Evolutionary conservation across 2,113 vertebrate genomes (phyloP), one percentile per base, ranked within the genome.

Genomic region (Corythornis cristatus): DNA sequence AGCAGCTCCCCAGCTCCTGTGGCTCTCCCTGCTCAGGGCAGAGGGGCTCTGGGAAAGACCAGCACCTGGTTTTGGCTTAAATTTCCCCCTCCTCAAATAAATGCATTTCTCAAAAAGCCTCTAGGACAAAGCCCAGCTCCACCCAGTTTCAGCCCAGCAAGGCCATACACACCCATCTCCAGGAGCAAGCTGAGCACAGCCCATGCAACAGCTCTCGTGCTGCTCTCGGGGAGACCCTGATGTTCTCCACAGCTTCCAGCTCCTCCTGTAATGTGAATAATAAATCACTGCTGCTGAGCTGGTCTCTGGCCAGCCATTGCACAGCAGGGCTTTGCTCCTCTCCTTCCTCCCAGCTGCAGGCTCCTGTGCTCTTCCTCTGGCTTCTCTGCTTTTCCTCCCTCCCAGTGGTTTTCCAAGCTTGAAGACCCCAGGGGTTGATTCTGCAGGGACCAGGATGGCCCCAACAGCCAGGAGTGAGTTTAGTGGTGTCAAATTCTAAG

Each of bases 231-330:
- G 94, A 91, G 82, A 67, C 23, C 74, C 82, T 68, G 85, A 89
- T 12, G 54, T 53, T 83, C 88, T 86, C 83, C 48, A 26, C 5
- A 0, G 83, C 68, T 76, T 88, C 75, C 89, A 91, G 93, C 83
- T 92, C 80, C 80, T 83, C 80, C 83, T 46, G 71, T 18, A 77
- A 92, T 71, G 68, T 33, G 25, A 45, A 43, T 26, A 88, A 93
- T 83, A 85, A 94, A 92, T 95, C 93, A 61, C 42, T n/a, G 67
- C 90, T 85, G 92, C 88, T 0, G 8, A 56, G 82, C 90, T 91
- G 90, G 45, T 79, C 75, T 86, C 72, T 1, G 4, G 62, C 79
- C 88, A 94, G 88, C 18, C 71, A 2, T 43, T 31, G 71, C 50
- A 7, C 67, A 45, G 92, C 82, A 31, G 22, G 82, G 48, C 5